Evolutionary conservation across 1,140 invertebrate genomes (phyloP), one percentile per base, ranked within the genome.

Genomic region (Doryteuthis pealeii): DNA sequence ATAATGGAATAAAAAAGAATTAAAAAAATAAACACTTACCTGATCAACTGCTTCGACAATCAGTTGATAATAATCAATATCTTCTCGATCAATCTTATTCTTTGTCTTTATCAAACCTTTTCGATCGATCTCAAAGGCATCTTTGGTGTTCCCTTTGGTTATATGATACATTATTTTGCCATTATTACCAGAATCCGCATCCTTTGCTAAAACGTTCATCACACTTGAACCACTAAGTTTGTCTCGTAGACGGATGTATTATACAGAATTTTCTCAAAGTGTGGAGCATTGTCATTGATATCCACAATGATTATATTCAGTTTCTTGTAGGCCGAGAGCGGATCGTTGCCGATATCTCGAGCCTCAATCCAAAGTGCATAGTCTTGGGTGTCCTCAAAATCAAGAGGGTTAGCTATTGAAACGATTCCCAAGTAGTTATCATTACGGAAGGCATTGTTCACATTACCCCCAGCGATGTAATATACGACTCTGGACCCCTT

Each of bases 361-460:
- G 96, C 96, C 90, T 96, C 94, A 69, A 98, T 91, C 96, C 96
- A 98, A 32, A 98, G 92, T 88, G 96, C 93, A 86, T 96, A 97
- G 26, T 92, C 87, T 26, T 92, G 90, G 72, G 92, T 91, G 0
- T 92, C 92, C 90, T 98, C 96, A 82, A 94, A 97, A 88, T 99
- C 96, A 70, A 99, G 90, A 1, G 93, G 93, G 81, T 90, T 95
- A 26, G 70, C 92, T 0, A 96, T 91, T 83, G 92, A 90, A 10
- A 97, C 90, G 86, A 93, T 92, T 26, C 96, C 96, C 43, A 91
- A 92, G 22, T 90, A 91, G 15, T 91, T 81, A 85, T 96, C 93
- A 69, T 98, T 93, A 82, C 90, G 91, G 54, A 98, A 91, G 5
- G 94, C 94, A 76, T 95, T 92, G 0, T 93, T 94, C 15, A 96